These are phyloP conservation scores for Keiferia lycopersicella DNA, from an alignment of 2,888 invertebrate species.

Conservation along the genomic window DNA sequence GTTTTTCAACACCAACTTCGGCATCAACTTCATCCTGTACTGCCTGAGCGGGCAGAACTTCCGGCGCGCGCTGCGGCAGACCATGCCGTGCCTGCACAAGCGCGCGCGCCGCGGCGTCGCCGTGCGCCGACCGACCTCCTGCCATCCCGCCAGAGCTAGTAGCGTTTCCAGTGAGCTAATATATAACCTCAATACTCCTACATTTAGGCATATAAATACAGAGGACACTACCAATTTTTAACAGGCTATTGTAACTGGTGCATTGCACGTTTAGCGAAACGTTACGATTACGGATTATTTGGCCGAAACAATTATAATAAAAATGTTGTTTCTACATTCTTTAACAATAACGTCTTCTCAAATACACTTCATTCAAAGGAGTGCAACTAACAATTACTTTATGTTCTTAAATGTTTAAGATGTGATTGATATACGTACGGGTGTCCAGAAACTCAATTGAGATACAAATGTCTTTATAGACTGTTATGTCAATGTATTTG, in stretches of 20 bases:
- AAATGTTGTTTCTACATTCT: background rate
- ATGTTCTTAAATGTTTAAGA: background rate
- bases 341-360: background rate
- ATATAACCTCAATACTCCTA: constrained; percentile 21
- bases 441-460: background rate
- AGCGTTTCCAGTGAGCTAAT: constrained; percentile 57
- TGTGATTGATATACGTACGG: background rate
- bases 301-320: background rate
- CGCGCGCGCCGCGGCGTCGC: constrained; percentile 35
- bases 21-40: constrained; percentile 91
- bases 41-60: constrained; percentile 92
- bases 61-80: constrained; percentile 77
- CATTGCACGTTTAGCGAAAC: background rate
- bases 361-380: too few species aligned
- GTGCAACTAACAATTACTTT: background rate
- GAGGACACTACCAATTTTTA: constrained; percentile 5
- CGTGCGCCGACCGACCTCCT: constrained; percentile 33
- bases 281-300: background rate
- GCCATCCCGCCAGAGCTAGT: constrained; percentile 42
- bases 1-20: constrained; percentile 90
- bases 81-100: constrained; percentile 47
- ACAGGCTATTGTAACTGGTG: background rate
- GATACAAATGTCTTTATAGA: background rate
- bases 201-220: constrained; percentile 2
- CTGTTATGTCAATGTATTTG: background rate